phyloP scores from a whole-genome alignment of 2,888 invertebrate genomes.

The Rugalucina vietnamica region DNA sequence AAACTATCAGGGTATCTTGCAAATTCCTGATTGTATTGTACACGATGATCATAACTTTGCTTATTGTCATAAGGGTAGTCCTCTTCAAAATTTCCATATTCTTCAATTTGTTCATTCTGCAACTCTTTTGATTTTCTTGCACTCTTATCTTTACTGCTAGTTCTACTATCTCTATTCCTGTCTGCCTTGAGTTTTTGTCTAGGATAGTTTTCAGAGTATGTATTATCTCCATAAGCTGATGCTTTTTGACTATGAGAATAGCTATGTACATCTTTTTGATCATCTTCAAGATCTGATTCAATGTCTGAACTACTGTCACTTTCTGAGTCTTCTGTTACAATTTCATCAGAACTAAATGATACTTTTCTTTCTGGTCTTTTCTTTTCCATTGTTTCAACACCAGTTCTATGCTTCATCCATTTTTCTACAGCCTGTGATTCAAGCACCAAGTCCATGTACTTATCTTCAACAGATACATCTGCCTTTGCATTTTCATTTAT shows the following conservation, averaged over 20 bases:
- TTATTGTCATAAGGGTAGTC: not conserved
- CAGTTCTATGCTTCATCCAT: not conserved
- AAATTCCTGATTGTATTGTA: not conserved
- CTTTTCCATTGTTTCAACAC: not conserved
- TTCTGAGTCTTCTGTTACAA: not conserved
- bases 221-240: not conserved
- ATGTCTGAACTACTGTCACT: not conserved
- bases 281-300: too few relatives aligned
- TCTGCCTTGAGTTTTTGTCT: not conserved
- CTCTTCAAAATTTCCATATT: not conserved
- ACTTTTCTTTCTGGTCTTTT: not conserved
- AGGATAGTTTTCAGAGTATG: slow-evolving; percentile 28
- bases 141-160: not conserved
- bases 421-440: not conserved
- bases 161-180: not conserved
- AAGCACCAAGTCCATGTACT: not conserved
- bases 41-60: not conserved
- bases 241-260: not conserved
- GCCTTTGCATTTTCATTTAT: too few relatives aligned
- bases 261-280: not conserved
- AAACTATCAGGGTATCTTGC: not conserved
- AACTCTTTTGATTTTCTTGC: not conserved
- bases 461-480: not conserved
- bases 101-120: not conserved
- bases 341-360: not conserved